phyloP scores from a whole-genome alignment of 2,888 invertebrate species.

The Eristalis tenax region DNA sequence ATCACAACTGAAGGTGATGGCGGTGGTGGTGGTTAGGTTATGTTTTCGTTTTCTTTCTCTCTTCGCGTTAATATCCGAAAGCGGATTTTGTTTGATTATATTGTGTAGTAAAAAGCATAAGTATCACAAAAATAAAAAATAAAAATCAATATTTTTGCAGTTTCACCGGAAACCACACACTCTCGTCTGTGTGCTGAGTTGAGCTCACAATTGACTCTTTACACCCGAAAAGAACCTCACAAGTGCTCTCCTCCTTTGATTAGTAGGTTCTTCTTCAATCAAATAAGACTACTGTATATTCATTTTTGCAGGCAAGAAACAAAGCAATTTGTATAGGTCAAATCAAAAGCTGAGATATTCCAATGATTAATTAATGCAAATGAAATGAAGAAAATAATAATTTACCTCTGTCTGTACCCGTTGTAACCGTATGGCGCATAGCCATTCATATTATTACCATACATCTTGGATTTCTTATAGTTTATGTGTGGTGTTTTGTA shows the following conservation, averaged over 20 bases:
- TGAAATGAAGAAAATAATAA: constrained; percentile 33
- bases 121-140: constrained; percentile 16
- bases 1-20: neutral
- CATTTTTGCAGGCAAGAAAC: neutral
- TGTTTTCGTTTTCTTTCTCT: constrained; percentile 30
- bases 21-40: constrained; percentile 29
- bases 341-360: neutral
- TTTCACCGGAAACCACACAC: constrained; percentile 31
- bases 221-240: constrained; percentile 21
- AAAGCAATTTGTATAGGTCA: neutral
- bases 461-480: constrained; percentile 69
- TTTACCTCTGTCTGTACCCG: constrained; percentile 77
- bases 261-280: neutral
- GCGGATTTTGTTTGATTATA: constrained; percentile 45
- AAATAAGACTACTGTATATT: neutral
- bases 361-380: constrained; percentile 25
- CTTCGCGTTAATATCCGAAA: neutral
- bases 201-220: constrained; percentile 47
- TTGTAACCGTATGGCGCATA: constrained; percentile 76
- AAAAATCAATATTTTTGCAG: constrained; percentile 69
- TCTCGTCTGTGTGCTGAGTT: neutral
- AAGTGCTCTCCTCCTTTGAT: constrained; percentile 18
- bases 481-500: neutral
- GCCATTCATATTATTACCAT: constrained; percentile 76
- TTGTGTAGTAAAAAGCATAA: neutral